Base-by-base conservation (phyloP, 2,888 invertebrate genomes). In the Holacanthella duospinosa region DNA sequence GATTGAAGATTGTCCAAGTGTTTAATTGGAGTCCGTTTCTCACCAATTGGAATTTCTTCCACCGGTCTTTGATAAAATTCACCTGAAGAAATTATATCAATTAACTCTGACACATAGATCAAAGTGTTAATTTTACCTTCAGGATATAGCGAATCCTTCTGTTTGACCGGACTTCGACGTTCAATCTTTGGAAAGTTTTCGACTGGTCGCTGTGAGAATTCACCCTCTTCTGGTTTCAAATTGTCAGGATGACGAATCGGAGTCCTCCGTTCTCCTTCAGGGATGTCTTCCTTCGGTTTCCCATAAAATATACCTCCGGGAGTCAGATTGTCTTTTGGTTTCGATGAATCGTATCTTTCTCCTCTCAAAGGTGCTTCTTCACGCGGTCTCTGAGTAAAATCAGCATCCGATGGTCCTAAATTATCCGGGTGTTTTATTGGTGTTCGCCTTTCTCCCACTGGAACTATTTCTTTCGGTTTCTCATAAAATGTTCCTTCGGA, bases 91-190 rank as follows among this genome's bases (percentile, higher is more conserved):
- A n/a, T n/a, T n/a, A n/a, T n/a, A n/a, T n/a, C n/a, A n/a, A n/a
- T n/a, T n/a, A n/a, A n/a, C n/a, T n/a, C n/a, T n/a, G n/a, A n/a
- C n/a, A n/a, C n/a, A n/a, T n/a, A n/a, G n/a, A n/a, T n/a, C n/a
- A n/a, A n/a, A n/a, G n/a, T n/a, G n/a, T n/a, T n/a, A n/a, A n/a
- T n/a, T 0, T 81, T 79, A 19, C 82, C 80, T 72, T 82, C 82
- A 1, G 81, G 79, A 63, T 77, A 77, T 0, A 82, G 74, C 72
- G 83, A 84, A 67, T 66, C 66, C 1, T 36, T 36, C 0, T 83
- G 86, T 71, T 80, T 85, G 2, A 59, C 26, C 26, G 68, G 65
- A 4, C 61, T 66, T 9, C 63, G 60, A 21, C 65, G 28, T 27
- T 70, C 68, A 19, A 57, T 67, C 29, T 60, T 63, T 1, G 79